A percentile compares a stretch with the other conserved stretches of the same genome.
phyloP scores from a whole-genome alignment of 1,140 invertebrate genomes.

The Neoseiulus cucumeris region DNA sequence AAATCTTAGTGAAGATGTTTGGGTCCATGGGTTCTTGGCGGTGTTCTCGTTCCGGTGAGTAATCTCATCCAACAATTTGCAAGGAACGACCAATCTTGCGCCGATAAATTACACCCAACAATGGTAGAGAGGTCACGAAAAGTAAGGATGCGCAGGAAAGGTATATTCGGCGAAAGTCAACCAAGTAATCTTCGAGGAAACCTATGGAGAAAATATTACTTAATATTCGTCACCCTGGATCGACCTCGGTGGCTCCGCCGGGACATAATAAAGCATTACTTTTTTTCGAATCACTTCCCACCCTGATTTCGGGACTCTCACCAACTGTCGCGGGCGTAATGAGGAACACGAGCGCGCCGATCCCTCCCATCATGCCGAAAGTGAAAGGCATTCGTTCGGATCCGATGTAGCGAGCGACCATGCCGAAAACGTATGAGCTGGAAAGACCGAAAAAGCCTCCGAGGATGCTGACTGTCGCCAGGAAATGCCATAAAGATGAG shows the following conservation, averaged over 20 bases:
- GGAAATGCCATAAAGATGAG: background rate
- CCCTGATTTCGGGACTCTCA: no score
- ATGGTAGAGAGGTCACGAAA: background rate
- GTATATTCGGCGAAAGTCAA: background rate
- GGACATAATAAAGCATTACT: no score
- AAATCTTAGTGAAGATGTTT: no score
- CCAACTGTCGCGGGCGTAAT: background rate
- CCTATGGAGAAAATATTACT: background rate
- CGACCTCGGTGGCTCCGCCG: no score
- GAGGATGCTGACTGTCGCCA: background rate
- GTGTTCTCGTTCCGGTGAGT: no score
- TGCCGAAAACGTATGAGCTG: background rate
- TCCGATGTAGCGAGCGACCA: background rate
- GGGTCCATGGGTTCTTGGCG: no score
- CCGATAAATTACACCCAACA: background rate
- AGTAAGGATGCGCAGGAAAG: background rate
- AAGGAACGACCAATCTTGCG: background rate
- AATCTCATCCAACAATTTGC: background rate
- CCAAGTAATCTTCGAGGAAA: background rate
- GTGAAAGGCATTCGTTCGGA: background rate
- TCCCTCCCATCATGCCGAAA: background rate
- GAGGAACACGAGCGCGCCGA: background rate
- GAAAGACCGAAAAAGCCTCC: background rate
- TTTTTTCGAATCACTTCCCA: no score
- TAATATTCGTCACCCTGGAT: no score